phyloP scores from a whole-genome alignment of 2,113 vertebrate species.

The Columbina picui region DNA sequence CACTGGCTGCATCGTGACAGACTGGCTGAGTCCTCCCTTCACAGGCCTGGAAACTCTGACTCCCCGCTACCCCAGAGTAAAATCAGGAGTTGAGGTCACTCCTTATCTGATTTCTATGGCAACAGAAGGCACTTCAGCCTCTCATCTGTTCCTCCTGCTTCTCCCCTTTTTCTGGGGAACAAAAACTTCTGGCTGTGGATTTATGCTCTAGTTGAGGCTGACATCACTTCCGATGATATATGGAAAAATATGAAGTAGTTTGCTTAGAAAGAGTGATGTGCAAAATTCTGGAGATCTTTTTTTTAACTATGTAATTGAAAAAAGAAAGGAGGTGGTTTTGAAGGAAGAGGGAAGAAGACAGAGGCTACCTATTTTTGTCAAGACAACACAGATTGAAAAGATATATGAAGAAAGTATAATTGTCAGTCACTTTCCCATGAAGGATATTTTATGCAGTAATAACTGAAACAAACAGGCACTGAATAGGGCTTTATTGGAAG shows the following conservation, averaged over 20 bases:
- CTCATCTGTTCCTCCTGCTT: background rate
- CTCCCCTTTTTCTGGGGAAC: background rate
- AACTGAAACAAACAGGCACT: slow-evolving; percentile 64
- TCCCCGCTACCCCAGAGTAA: background rate
- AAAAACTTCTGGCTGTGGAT: background rate
- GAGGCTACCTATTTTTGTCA: slow-evolving; percentile 31
- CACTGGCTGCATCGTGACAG: rapidly evolving
- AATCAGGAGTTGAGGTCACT: background rate
- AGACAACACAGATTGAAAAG: background rate
- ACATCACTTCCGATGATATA: background rate
- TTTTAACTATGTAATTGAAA: background rate
- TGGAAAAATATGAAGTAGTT: background rate
- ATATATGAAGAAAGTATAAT: slow-evolving; percentile 52
- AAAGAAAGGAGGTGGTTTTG: background rate
- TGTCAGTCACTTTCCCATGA: slow-evolving; percentile 59
- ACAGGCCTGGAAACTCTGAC: background rate
- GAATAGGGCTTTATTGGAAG: slow-evolving; percentile 58
- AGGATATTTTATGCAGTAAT: slow-evolving; percentile 58
- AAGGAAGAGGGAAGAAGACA: background rate
- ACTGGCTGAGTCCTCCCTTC: background rate
- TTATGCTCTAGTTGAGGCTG: background rate
- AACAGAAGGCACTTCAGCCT: background rate
- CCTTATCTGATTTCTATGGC: slow-evolving; percentile 11
- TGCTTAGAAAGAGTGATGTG: background rate
- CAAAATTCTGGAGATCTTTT: background rate